These are phyloP conservation scores for Zingel zingel DNA, from an alignment of 2,113 vertebrate species.

Conservation along the genomic window DNA sequence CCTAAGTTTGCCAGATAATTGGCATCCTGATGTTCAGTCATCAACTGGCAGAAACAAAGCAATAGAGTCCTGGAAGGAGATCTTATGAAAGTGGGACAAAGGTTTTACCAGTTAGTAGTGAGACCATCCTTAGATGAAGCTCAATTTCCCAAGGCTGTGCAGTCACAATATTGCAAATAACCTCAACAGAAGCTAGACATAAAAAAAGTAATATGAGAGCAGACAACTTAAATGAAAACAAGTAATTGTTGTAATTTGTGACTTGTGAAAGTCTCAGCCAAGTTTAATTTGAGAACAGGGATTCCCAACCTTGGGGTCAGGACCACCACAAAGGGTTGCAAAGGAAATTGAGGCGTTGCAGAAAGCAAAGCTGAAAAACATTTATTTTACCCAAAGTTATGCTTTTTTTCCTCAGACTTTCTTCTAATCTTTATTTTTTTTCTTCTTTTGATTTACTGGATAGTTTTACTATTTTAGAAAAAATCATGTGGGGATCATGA, in stretches of 20 bases:
- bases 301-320: not conserved
- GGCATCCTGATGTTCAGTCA: not conserved
- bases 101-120: not conserved
- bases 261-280: not conserved
- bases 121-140: not conserved
- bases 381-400: not conserved
- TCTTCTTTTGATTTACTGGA: not conserved
- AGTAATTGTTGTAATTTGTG: too few relatives aligned
- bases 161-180: not conserved
- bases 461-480: not conserved
- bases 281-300: not conserved
- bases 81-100: slow-evolving; percentile 30
- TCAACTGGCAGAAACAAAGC: slow-evolving; percentile 17
- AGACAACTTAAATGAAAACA: not conserved
- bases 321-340: not conserved
- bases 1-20: slow-evolving; percentile 12
- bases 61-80: slow-evolving; percentile 9
- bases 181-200: not conserved
- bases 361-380: not conserved
- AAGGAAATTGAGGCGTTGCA: not conserved
- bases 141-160: not conserved
- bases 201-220: not conserved
- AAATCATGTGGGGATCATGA: too few relatives aligned
- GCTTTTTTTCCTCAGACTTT: not conserved
- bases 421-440: not conserved